Evolutionary conservation across 2,797 vertebrate genomes (phyloP).

Genomic region (Tinamus major): DNA sequence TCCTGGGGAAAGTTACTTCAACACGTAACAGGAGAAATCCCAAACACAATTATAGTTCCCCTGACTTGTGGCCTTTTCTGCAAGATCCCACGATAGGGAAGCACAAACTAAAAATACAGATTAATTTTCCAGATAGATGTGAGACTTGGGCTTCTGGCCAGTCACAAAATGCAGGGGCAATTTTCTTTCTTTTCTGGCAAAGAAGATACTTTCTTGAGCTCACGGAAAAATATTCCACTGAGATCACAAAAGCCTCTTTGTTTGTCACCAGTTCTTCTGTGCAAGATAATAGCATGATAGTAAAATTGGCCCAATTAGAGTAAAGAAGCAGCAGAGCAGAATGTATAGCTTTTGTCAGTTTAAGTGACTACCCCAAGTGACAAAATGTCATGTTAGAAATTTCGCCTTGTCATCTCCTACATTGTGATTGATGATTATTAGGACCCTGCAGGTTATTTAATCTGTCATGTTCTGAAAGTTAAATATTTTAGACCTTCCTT

Average conservation of each 20-base stretch:
- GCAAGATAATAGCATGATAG: constrained; percentile 65
- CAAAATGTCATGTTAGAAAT: constrained; percentile 59
- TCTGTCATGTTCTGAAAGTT: constrained; percentile 68
- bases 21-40: neutral
- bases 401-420: constrained; percentile 70
- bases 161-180: constrained; percentile 55
- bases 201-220: constrained; percentile 67
- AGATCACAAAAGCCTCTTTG: constrained; percentile 70
- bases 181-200: constrained; percentile 70
- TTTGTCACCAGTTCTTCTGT: constrained; percentile 64
- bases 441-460: constrained; percentile 58
- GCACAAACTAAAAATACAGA: constrained; percentile 43
- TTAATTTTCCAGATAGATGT: constrained; percentile 28
- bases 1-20: constrained; percentile 25
- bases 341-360: constrained; percentile 72
- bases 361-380: constrained; percentile 63
- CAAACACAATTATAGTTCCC: neutral
- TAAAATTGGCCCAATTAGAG: constrained; percentile 67
- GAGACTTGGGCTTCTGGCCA: constrained; percentile 57
- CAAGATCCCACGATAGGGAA: constrained; percentile 17
- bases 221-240: constrained; percentile 64
- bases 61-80: constrained; percentile 2
- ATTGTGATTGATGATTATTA: constrained; percentile 66
- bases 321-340: constrained; percentile 67
- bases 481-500: constrained; percentile 72